A percentile compares a stretch with the other conserved stretches of the same genome.
Conservation (phyloP, 2,888 invertebrate genomes). For the Pandemis corylana region DNA sequence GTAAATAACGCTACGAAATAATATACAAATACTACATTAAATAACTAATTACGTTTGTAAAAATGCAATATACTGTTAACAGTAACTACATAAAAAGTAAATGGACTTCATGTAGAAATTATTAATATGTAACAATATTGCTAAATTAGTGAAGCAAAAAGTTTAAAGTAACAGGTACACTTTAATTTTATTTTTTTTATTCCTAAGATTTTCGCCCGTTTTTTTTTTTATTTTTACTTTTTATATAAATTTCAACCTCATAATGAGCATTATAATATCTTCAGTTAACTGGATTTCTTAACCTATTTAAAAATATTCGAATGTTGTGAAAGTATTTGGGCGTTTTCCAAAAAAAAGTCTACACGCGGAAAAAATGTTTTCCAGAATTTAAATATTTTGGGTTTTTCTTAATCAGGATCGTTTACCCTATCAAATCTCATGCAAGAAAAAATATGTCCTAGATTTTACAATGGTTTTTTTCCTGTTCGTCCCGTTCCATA, state of each 20-base stretch:
- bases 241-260: background rate
- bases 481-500: too few species aligned
- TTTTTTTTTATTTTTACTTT: background rate
- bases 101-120: background rate
- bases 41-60: conserved; percentile 21
- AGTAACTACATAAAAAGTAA: conserved; percentile 24
- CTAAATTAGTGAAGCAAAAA: background rate
- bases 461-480: too few species aligned
- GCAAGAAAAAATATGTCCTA: too few species aligned
- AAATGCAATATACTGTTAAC: conserved; percentile 38
- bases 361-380: too few species aligned
- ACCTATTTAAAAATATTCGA: conserved; percentile 25
- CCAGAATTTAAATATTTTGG: too few species aligned
- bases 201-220: too few species aligned
- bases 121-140: background rate
- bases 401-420: too few species aligned
- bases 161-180: conserved; percentile 6
- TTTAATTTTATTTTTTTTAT: background rate
- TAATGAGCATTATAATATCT: conserved; percentile 36
- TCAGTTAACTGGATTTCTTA: conserved; percentile 33
- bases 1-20: background rate
- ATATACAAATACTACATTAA: background rate
- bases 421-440: too few species aligned
- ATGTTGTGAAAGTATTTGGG: conserved; percentile 22
- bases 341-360: too few species aligned